Evolutionary conservation across 1,140 invertebrate genomes (phyloP).

Genomic region (Chelonus insularis): DNA sequence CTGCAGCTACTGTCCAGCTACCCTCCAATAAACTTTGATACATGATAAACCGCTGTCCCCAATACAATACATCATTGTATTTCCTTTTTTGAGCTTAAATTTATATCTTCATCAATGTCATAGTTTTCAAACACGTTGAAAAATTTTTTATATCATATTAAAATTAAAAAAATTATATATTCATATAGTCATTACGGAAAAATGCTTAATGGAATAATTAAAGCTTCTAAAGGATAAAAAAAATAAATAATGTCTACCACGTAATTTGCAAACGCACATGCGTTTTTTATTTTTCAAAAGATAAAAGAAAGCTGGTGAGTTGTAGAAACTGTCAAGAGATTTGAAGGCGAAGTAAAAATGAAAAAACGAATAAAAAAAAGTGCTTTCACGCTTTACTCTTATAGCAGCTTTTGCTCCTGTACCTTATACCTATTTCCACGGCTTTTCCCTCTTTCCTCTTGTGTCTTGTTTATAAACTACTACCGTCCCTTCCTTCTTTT

Average conservation of each 20-base stretch:
- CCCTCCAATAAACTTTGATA: no score
- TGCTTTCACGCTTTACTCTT: conserved; percentile 17
- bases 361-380: conserved; percentile 1
- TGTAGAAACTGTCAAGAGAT: conserved; percentile 10
- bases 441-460: conserved; percentile 6
- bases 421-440: conserved; percentile 28
- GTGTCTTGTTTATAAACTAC: conserved; percentile 27
- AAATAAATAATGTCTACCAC: conserved; percentile 25
- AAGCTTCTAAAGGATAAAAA: conserved; percentile 39
- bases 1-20: no score
- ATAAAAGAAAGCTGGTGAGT: background rate
- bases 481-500: background rate
- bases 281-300: conserved; percentile 31
- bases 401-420: conserved; percentile 14
- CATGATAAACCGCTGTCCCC: no score
- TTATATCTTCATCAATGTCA: no score
- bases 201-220: background rate
- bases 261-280: conserved; percentile 44
- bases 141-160: no score
- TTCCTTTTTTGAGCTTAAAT: no score
- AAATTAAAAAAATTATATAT: no score
- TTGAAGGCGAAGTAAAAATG: background rate
- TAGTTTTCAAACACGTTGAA: no score
- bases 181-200: no score
- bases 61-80: no score